Base-by-base conservation (phyloP, 1,140 invertebrate species). In the Drosophila bocqueti region DNA sequence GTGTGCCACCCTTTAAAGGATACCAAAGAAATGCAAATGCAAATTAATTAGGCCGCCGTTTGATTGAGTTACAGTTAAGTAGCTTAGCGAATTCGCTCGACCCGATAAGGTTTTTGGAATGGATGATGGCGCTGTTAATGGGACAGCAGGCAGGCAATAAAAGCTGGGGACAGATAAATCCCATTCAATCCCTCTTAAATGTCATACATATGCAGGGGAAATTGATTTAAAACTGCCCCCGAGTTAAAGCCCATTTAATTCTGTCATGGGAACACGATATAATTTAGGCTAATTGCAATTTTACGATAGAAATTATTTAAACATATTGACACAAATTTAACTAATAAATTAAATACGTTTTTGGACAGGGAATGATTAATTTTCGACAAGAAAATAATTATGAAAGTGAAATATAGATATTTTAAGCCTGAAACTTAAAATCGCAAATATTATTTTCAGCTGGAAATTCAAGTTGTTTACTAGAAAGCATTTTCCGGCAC, bases 21-120 rank as follows among this genome's bases (percentile, higher is more conserved):
- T 64, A 31, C 54, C 68, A 69, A 83, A 58, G 80, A 71, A 86
- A 82, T 77, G 73, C 72, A 81, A 81, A 74, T 77, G 68, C 68
- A 89, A 89, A 83, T 89, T 87, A 89, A 87, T 87, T 83, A 89
- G 62, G 78, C 49, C 46, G 29, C 54, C 55, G 50, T 67, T 55
- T 77, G 67, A 80, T 80, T 78, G 73, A 77, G 64, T 72, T 74
- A 49, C 68, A 46, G 24, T 69, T 72, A 72, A 72, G 68, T 73
- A 74, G 71, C 68, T 61, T 73, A 73, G 29, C 45, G 68, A 50
- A 73, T 52, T 50, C 55, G 31, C 50, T 69, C 49, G 40, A n/a
- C 8, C 54, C 66, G 50, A 58, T 52, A 52, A 43, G 26, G 43
- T 71, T 72, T 60, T 60, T 29, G 69, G n/a, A 43, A 61, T 72